These are phyloP conservation scores for Chondrosia reniformis DNA, from an alignment of 37 sponge, comb jelly and placozoan species.

Conservation along the genomic window DNA sequence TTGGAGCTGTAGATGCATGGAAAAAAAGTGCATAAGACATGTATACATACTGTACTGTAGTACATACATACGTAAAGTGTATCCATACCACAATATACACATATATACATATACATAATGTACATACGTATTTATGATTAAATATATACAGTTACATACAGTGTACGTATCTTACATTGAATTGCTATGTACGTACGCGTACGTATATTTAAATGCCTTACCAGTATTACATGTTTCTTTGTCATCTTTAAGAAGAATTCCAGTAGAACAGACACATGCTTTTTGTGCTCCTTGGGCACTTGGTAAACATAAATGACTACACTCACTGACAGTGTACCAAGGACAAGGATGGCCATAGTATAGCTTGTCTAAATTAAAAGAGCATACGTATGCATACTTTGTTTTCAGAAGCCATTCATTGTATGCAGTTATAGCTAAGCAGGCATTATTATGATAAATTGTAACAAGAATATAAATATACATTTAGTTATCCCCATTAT, in stretches of 20 bases:
- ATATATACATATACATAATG: background rate
- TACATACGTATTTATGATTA: background rate
- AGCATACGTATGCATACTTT: background rate
- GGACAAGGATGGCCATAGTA: constrained; percentile 47
- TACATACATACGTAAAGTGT: background rate
- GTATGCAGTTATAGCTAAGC: too few relatives aligned
- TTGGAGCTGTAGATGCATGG: background rate
- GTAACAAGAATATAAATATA: background rate
- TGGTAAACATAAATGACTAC: constrained; percentile 73
- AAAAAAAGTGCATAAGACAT: background rate
- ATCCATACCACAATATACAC: background rate
- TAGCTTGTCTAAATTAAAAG: too few relatives aligned
- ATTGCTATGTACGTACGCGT: background rate
- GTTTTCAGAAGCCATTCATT: background rate
- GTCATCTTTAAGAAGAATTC: constrained; percentile 26
- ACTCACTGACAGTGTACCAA: constrained; percentile 41
- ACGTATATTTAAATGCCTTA: background rate
- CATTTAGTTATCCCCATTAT: background rate
- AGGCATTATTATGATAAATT: too few relatives aligned
- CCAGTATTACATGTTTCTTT: constrained; percentile 30
- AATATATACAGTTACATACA: background rate
- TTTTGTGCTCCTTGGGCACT: background rate
- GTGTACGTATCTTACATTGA: too few relatives aligned
- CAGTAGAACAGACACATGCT: constrained; percentile 51
- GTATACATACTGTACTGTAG: background rate